phyloP scores from a whole-genome alignment of 1,140 invertebrate genomes.

The Caenorhabditis inopinata region DNA sequence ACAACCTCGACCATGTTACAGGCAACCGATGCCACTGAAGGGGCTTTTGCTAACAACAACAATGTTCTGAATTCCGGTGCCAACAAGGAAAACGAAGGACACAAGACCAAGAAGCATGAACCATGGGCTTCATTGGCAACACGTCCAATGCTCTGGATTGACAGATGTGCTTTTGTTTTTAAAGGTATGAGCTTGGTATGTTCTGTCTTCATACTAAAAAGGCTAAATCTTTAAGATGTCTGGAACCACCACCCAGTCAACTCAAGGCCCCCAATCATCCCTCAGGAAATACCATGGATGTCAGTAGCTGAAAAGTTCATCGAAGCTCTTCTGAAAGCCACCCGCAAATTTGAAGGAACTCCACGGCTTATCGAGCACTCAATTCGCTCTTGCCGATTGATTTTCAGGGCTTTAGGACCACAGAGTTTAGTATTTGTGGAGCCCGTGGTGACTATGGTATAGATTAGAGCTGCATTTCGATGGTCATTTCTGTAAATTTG shows the following conservation, averaged over 20 bases:
- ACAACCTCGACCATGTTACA: not conserved
- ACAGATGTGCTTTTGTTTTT: constrained; percentile 1
- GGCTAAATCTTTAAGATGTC: not conserved
- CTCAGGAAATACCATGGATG: not conserved
- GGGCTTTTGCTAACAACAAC: not conserved
- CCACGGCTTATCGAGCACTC: constrained; percentile 74
- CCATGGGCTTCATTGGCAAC: not conserved
- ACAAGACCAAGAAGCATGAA: not conserved
- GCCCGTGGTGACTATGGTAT: constrained; percentile 77
- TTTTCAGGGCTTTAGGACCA: constrained; percentile 80
- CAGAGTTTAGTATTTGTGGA: constrained; percentile 78
- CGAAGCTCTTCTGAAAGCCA: not conserved
- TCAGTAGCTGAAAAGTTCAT: not conserved
- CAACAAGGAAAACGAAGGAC: constrained; percentile 12
- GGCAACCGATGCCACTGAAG: not conserved
- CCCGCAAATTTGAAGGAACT: not conserved
- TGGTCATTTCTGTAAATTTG: not conserved
- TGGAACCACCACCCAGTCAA: not conserved
- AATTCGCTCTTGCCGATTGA: constrained; percentile 85
- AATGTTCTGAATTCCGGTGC: not conserved
- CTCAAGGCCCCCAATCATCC: not conserved
- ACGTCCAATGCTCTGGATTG: not conserved
- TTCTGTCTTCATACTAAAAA: too few species aligned
- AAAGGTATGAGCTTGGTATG: not conserved
- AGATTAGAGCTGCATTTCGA: too few species aligned